phyloP scores from a whole-genome alignment of 2,797 vertebrate species.

The Acanthornis magna region DNA sequence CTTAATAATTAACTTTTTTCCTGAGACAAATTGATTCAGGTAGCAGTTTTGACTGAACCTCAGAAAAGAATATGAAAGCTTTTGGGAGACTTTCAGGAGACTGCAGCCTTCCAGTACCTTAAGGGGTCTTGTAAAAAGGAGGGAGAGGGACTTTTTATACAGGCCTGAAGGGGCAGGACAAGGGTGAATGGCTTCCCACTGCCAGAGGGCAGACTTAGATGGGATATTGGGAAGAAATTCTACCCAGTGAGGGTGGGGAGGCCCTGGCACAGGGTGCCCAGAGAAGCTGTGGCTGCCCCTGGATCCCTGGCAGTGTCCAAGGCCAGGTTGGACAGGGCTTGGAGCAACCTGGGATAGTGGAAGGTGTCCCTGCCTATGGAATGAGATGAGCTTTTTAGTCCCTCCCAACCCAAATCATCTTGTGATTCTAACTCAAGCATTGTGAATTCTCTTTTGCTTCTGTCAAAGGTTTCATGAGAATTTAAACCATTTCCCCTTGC shows the following conservation, averaged over 20 bases:
- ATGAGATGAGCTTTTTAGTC: not conserved
- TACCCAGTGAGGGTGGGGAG: fast-evolving
- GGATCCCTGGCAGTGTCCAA: not conserved
- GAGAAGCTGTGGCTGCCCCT: not conserved
- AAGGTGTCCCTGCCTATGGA: not conserved
- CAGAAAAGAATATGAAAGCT: not conserved
- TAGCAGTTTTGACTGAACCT: not conserved
- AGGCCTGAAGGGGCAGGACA: not conserved
- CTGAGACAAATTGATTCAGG: not conserved
- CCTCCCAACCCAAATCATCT: not conserved
- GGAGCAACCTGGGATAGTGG: fast-evolving
- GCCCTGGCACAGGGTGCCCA: not conserved
- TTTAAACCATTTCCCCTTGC: not conserved
- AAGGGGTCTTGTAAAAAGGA: not conserved
- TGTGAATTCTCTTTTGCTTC: not conserved
- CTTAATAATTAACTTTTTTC: not conserved
- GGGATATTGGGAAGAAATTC: not conserved
- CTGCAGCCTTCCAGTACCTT: not conserved
- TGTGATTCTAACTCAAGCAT: not conserved
- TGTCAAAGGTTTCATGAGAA: not conserved
- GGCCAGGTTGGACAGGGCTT: fast-evolving
- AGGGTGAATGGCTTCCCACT: not conserved
- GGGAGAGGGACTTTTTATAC: not conserved
- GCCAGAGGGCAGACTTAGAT: not conserved
- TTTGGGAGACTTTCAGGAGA: not conserved